These are phyloP conservation scores for Myotis lucifugus DNA, from an alignment of 2,113 vertebrate species.

Conservation along the genomic window DNA sequence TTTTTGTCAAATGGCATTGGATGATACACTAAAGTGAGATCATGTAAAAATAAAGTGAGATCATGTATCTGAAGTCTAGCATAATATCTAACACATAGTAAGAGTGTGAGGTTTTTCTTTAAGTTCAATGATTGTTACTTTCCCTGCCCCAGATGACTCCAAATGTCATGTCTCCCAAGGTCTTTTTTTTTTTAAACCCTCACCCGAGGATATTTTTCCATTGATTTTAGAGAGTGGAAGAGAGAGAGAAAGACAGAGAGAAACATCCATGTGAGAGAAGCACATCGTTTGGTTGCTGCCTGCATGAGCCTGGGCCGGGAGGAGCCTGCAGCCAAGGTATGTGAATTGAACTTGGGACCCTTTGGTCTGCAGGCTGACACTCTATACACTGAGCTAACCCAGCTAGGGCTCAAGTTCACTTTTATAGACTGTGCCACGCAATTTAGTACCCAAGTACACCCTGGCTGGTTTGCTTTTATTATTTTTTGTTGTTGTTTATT, in stretches of 20 bases:
- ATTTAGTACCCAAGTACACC: not conserved
- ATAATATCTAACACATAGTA: not conserved
- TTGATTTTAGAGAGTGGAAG: too few species aligned
- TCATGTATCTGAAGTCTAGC: not conserved
- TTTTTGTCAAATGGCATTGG: slow-evolving; percentile 15
- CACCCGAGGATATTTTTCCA: too few species aligned
- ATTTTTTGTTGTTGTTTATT: not conserved
- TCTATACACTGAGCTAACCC: too few species aligned
- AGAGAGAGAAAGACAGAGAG: too few species aligned
- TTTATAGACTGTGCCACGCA: not conserved
- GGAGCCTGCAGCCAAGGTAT: too few species aligned
- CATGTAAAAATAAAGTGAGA: not conserved
- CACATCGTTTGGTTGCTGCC: too few species aligned
- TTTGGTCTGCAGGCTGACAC: too few species aligned
- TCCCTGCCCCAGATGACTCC: not conserved
- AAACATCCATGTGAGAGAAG: too few species aligned
- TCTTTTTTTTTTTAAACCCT: not conserved
- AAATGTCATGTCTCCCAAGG: not conserved
- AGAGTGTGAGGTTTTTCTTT: not conserved
- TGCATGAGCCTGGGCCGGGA: too few species aligned
- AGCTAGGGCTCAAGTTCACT: too few species aligned
- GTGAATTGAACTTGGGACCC: too few species aligned
- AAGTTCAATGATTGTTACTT: not conserved
- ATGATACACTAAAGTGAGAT: not conserved
- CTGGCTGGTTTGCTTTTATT: not conserved